Evolutionary conservation across 2,113 vertebrate species (phyloP).

Genomic region (Hemiprocne comata): DNA sequence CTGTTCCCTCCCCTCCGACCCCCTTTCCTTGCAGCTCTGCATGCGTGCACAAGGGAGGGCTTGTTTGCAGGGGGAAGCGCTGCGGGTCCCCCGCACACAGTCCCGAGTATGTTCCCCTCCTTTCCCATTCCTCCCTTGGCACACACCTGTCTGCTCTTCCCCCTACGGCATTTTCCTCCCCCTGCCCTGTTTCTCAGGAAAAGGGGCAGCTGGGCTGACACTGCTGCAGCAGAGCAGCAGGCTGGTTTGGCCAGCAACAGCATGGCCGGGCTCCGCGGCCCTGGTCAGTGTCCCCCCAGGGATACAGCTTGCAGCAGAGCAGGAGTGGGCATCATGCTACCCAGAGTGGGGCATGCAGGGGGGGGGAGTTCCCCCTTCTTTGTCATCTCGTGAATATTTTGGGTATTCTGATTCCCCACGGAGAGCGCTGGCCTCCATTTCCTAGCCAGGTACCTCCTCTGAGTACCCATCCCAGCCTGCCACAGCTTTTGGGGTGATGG

Average conservation of each 20-base stretch:
- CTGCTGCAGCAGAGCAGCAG: background rate
- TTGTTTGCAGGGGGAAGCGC: background rate
- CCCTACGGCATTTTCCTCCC: background rate
- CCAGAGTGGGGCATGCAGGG: accelerated
- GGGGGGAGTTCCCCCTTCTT: background rate
- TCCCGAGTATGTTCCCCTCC: background rate
- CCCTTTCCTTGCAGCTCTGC: background rate
- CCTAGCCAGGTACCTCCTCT: background rate
- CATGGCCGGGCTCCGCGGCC: background rate
- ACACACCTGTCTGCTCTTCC: slow-evolving; percentile 8
- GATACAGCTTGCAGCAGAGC: background rate
- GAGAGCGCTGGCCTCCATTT: slow-evolving; percentile 16
- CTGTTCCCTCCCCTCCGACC: background rate
- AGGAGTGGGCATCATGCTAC: background rate
- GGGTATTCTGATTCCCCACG: background rate
- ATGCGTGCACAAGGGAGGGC: background rate
- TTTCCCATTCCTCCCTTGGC: background rate
- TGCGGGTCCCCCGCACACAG: background rate
- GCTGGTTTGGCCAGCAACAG: background rate
- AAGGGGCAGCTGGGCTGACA: background rate
- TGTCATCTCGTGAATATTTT: background rate
- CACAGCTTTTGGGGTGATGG: slow-evolving; percentile 1
- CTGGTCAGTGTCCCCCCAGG: background rate
- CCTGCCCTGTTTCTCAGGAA: background rate
- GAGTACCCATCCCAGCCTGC: background rate